Conservation (phyloP, 1,140 invertebrate genomes). For the Paralvinella palmiformis region DNA sequence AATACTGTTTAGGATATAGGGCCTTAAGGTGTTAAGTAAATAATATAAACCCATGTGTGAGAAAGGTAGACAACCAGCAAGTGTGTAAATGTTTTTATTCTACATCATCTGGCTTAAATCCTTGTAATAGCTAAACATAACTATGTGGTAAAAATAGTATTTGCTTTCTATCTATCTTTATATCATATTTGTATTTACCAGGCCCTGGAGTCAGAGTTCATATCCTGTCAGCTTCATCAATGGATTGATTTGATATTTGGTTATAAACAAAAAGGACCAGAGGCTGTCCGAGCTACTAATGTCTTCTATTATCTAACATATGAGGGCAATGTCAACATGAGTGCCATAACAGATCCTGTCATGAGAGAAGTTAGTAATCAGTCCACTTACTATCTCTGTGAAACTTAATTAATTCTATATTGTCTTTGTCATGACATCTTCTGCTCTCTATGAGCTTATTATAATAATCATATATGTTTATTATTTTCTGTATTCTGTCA, state of each 20-base stretch:
- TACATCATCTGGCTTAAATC: too few relatives aligned
- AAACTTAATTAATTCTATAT: too few relatives aligned
- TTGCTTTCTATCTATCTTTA: too few relatives aligned
- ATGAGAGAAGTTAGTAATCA: slow-evolving; percentile 74
- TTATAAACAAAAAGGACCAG: slow-evolving; percentile 97
- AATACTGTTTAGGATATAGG: too few relatives aligned
- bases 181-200: slow-evolving; percentile 32
- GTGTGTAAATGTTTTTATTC: too few relatives aligned
- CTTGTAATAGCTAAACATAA: too few relatives aligned
- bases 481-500: slow-evolving; percentile 4
- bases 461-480: background rate
- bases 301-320: slow-evolving; percentile 99
- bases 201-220: slow-evolving; percentile 98
- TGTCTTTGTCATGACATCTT: too few relatives aligned
- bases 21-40: too few relatives aligned
- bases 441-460: background rate
- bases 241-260: slow-evolving; percentile 99
- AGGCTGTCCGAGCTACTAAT: slow-evolving; percentile 93
- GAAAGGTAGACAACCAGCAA: too few relatives aligned
- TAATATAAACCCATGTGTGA: too few relatives aligned
- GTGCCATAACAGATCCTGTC: slow-evolving; percentile 80
- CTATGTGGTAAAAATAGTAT: too few relatives aligned
- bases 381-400: background rate
- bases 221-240: slow-evolving; percentile 97
- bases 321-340: slow-evolving; percentile 92